Evolutionary conservation across 2,888 invertebrate species (phyloP), one percentile per base, ranked within the genome.

Genomic region (Aporophyla lueneburgensis): DNA sequence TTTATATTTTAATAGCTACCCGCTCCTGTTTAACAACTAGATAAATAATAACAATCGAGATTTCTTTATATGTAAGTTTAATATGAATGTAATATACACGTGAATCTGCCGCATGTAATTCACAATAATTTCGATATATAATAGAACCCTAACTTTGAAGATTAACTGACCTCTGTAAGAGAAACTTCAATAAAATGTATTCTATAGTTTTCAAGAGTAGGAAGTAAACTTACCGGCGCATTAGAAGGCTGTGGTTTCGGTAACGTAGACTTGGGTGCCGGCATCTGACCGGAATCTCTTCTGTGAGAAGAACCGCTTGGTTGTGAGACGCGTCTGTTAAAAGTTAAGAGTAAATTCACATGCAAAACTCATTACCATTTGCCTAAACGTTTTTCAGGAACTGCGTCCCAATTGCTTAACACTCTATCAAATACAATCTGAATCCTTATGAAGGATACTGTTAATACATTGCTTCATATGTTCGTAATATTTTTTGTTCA

Each of bases 251-350:
- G 91, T 0, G 92, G 91, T 59, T 88, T 90, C 14, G 92, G 89
- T 54, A 88, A 82, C 16, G 78, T 65, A 4, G 91, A 86, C 67
- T 86, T 87, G 0, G 92, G 91, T 24, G 91, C 87, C 43, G 88
- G 88, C 56, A 84, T 65, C 7, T 90, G 92, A 43, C 89, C 92
- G 9, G 80, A 56, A 43, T 92, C 91, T 76, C 83, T 92, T 69
- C 84, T 89, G 12, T 80, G 71, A 6, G 89, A 85, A 0, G 89
- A 70, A 5, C 90, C 90, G 62, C 91, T 85, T 1, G 92, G 79
- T 58, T 93, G 94, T 74, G 93, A 92, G 49, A 88, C 88, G 56
- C 95, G 92, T 80, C 95, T 95, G 87, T 54, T 66, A 40, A 73
- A 56, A 56, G 19, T 6, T 19, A 54, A 54, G n/a, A 10, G 6